Percentiles rank a stretch among this genome's conserved stretches.
These are phyloP conservation scores for Cebuella pygmaea DNA, from an alignment of 2,797 vertebrate genomes.

Conservation along the genomic window DNA sequence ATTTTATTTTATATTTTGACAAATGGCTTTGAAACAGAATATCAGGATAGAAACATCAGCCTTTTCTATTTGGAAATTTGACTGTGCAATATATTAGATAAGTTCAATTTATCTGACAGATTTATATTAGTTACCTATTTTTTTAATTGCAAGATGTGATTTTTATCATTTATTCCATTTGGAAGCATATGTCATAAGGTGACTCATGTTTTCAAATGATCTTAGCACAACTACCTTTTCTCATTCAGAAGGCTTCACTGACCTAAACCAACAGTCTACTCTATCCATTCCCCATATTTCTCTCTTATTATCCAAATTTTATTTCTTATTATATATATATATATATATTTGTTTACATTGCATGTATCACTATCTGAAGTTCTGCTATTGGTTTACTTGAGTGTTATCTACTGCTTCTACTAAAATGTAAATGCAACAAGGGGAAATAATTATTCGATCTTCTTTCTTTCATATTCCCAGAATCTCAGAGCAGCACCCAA, in stretches of 20 bases:
- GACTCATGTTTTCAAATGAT: background rate
- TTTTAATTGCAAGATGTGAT: slow-evolving; percentile 65
- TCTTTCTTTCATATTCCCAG: background rate
- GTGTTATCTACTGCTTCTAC: background rate
- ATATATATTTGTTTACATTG: background rate
- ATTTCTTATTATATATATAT: background rate
- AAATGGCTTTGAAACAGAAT: slow-evolving; percentile 66
- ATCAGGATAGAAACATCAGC: slow-evolving; percentile 53
- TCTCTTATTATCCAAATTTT: background rate
- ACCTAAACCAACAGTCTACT: background rate
- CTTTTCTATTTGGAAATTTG: slow-evolving; percentile 69
- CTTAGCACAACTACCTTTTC: background rate
- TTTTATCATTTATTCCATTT: slow-evolving; percentile 75
- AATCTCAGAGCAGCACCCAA: background rate
- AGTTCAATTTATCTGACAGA: slow-evolving; percentile 80
- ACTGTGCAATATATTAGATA: slow-evolving; percentile 61
- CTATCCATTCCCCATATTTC: background rate
- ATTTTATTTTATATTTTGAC: slow-evolving; percentile 59
- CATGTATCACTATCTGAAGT: background rate
- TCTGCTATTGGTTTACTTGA: background rate
- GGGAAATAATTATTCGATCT: background rate
- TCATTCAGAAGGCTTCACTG: background rate
- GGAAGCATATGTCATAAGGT: slow-evolving; percentile 48
- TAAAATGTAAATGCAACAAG: background rate
- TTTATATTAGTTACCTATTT: slow-evolving; percentile 69